Percentiles rank a stretch among this genome's conserved stretches.
phyloP scores from a whole-genome alignment of 2,888 invertebrate genomes.

The Parnassius apollo region DNA sequence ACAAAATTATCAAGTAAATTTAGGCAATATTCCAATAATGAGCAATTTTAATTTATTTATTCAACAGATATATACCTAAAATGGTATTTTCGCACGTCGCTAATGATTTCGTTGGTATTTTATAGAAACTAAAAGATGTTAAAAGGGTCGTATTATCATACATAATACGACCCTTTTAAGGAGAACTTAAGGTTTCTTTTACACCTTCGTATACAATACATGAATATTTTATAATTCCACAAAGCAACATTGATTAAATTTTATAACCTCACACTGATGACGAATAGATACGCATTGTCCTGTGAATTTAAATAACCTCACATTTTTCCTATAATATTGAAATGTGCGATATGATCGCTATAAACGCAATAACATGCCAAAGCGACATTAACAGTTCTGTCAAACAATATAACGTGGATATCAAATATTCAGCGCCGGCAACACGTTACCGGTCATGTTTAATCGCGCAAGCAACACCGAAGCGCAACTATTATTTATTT shows the following conservation, averaged over 20 bases:
- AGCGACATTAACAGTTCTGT: conserved; percentile 75
- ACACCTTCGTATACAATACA: background rate
- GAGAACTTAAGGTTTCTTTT: background rate
- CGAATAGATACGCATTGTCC: conserved; percentile 40
- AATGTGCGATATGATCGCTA: conserved; percentile 51
- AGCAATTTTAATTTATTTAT: background rate
- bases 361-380: conserved; percentile 69
- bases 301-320: conserved; percentile 52
- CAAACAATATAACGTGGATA: conserved; percentile 67
- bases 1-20: too few relatives aligned
- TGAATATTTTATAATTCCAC: conserved; percentile 18
- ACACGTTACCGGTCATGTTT: conserved; percentile 56
- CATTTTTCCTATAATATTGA: conserved; percentile 54
- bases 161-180: background rate
- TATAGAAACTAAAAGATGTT: background rate
- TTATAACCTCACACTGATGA: conserved; percentile 33
- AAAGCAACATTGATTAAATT: conserved; percentile 34
- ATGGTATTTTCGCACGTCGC: background rate
- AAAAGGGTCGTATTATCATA: background rate
- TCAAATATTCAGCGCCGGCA: conserved; percentile 66
- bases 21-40: too few relatives aligned
- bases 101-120: background rate
- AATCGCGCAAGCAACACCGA: conserved; percentile 64
- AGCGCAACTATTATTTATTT: conserved; percentile 35
- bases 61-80: background rate